Base-by-base conservation (phyloP, 2,113 vertebrate species). In the Anarrhichthys ocellatus region DNA sequence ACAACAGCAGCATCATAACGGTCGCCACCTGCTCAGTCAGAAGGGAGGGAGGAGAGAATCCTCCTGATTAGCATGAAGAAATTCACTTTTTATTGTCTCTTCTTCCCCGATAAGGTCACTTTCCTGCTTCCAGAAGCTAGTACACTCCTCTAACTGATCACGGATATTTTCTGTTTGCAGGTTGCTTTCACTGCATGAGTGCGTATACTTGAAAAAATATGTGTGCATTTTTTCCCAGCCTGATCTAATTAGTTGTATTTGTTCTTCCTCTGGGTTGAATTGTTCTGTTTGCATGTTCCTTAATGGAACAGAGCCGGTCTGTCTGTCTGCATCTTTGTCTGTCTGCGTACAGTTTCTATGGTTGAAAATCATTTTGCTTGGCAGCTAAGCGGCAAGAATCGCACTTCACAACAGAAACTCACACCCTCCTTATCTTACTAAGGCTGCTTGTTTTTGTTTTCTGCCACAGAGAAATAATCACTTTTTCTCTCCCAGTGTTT, bases 381-480 rank as follows among this genome's bases (percentile, higher is more conserved):
- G 32, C 86, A 88, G 80, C 78, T 84, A 87, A 92, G 85, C 81
- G 69, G 83, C 80, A 87, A 85, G 72, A 88, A 83, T 91, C 85
- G 65, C 86, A 83, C 88, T 77, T 92, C 81, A 83, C 63, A 86
- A 85, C 72, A 89, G 74, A 92, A 91, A 79, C 78, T 90, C 85
- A 91, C 91, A 92, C 90, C 83, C 82, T 91, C 64, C 75, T 87
- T 87, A 83, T 90, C 75, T 62, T 83, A 88, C 78, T 87, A 72
- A 85, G 67, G 58, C 73, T 80, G 87, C 62, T 79, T 80, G 59
- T 81, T 92, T 90, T 90, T 87, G 65, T 88, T 90, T 86, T 80
- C 82, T 81, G 59, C 78, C 84, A 78, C 46, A 82, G 80, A 90
- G 73, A 87, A 91, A 89, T 83, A 81, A 90, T 90, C 78, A 82